Evolutionary conservation across 92 coral and sea anemone species (phyloP).

Genomic region (Porites lobata): DNA sequence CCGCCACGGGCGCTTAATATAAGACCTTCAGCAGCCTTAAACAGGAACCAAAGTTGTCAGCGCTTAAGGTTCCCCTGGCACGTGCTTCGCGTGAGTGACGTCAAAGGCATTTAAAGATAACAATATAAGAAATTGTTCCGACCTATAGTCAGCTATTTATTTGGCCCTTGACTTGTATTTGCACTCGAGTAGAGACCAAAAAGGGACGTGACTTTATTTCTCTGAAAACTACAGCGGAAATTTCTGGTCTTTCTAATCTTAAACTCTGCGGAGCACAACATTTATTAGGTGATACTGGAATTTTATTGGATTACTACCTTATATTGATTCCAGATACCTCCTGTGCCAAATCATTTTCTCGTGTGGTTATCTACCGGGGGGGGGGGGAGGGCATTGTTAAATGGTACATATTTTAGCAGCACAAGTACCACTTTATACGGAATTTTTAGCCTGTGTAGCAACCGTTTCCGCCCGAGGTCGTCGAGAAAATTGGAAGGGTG

Average conservation of each 20-base stretch:
- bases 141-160: conserved; percentile 16
- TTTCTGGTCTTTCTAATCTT: too few species aligned
- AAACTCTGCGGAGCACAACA: neutral
- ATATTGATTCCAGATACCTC: too few species aligned
- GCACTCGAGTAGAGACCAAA: conserved; percentile 1
- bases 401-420: too few species aligned
- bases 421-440: too few species aligned
- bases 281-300: neutral
- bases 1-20: neutral
- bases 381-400: too few species aligned
- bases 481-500: too few species aligned
- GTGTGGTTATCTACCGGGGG: too few species aligned
- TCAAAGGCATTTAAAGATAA: neutral
- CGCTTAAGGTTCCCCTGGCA: conserved; percentile 1
- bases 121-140: conserved; percentile 15
- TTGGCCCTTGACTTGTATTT: neutral
- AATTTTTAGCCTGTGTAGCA: too few species aligned
- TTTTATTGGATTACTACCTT: neutral
- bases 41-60: conserved; percentile 12
- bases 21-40: neutral
- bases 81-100: conserved; percentile 6
- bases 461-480: too few species aligned
- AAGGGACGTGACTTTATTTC: neutral
- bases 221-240: neutral
- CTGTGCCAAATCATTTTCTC: neutral